Evolutionary conservation across 2,888 invertebrate species (phyloP).

Genomic region (Exephanes ischioxanthus): DNA sequence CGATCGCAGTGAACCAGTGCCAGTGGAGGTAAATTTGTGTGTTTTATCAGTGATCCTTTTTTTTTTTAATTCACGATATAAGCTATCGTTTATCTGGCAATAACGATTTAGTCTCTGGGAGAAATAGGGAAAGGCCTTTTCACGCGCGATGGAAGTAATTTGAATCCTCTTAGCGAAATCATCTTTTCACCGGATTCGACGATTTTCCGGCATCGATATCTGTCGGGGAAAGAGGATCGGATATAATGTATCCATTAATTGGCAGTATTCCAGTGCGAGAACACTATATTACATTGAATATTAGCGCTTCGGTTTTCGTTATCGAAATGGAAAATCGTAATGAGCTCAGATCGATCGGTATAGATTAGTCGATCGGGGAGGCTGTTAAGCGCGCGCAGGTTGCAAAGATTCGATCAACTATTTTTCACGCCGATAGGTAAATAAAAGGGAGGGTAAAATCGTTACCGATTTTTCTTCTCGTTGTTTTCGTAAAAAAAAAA

Average conservation of each 20-base stretch:
- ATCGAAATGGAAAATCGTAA: constrained; percentile 60
- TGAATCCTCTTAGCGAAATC: not conserved
- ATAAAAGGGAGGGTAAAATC: constrained; percentile 19
- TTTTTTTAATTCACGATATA: constrained; percentile 2
- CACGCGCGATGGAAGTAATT: not conserved
- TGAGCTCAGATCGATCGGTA: constrained; percentile 53
- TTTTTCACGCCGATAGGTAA: constrained; percentile 40
- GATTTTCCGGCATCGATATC: not conserved
- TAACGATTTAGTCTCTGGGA: not conserved
- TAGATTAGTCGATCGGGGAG: constrained; percentile 56
- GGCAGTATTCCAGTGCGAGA: constrained; percentile 14
- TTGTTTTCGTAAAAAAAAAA: constrained; percentile 15
- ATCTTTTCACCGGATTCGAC: not conserved
- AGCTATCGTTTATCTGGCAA: not conserved
- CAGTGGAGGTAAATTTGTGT: constrained; percentile 78
- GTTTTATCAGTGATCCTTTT: constrained; percentile 55
- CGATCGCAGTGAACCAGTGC: constrained; percentile 79
- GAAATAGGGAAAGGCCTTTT: not conserved
- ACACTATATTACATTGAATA: constrained; percentile 33
- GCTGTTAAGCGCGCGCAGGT: not conserved
- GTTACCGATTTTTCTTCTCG: constrained; percentile 37
- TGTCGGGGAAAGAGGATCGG: not conserved
- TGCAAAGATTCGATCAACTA: constrained; percentile 59
- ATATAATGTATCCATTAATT: constrained; percentile 9
- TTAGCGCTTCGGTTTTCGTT: constrained; percentile 32